Base-by-base conservation (phyloP, 2,113 vertebrate genomes). In the Bos indicus region DNA sequence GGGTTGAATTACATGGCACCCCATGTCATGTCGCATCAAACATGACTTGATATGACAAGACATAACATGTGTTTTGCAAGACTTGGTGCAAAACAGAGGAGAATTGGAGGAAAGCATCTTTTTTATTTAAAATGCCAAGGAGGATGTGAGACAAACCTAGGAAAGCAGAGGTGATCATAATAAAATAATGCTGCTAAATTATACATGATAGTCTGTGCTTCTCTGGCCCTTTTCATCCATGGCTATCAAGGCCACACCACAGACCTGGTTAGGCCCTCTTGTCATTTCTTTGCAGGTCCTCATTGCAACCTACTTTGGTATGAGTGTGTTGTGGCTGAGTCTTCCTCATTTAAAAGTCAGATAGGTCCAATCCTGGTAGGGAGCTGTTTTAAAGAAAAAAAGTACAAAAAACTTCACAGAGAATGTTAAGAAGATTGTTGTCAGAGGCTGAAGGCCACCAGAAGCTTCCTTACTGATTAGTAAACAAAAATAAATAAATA, bases 171-270 rank as follows among this genome's bases (percentile, higher is more conserved):
- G 0, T 78, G 62, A 91, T 93, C 59, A 36, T 95, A 86, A 97
- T 90, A 96, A 96, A 97, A 84, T 94, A 89, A 95, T 91, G 26
- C 67, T 84, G 48, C 51, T 97, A 94, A 97, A 94, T 95, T 88
- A 89, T 92, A 92, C 67, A 83, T 95, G 71, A 88, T 48, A 54
- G 51, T 23, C 89, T 93, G 36, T 78, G 25, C 48, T 74, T 95
- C 92, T 84, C 40, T 33, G 60, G 40, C 11, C 30, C 13, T 80
- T 94, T 93, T 74, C 62, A 81, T 84, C 30, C 8, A 2, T 21
- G 56, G 30, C 30, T 59, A 8, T 36, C 43, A 95, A 62, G 33
- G 59, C 71, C 71, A 77, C 26, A 54, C 21, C 80, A 59, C 11
- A 67, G 88, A 82, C 26, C 25, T 64, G 52, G 57, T 80, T 94